phyloP scores from a whole-genome alignment of 30 jellyfish, hydroid and myxozoan species.

The Nemopilema nomurai region DNA sequence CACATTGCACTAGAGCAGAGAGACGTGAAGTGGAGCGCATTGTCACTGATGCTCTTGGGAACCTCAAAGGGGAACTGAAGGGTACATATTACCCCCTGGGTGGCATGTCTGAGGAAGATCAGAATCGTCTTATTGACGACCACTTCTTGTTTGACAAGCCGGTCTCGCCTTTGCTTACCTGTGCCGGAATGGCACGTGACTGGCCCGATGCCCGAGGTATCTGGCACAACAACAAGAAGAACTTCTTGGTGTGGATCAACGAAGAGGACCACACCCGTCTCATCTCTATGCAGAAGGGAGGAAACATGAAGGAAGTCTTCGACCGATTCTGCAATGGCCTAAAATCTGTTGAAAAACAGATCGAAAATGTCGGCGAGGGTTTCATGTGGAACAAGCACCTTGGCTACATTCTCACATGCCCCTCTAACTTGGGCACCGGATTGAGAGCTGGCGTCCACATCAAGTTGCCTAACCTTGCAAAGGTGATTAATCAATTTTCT shows the following conservation, averaged over 20 bases:
- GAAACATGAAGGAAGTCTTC: constrained; percentile 80
- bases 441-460: constrained; percentile 92
- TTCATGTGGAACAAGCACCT: constrained; percentile 91
- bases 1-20: constrained; percentile 90
- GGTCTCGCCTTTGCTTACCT: constrained; percentile 80
- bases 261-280: constrained; percentile 88
- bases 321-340: constrained; percentile 80
- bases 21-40: constrained; percentile 60
- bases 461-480: constrained; percentile 71
- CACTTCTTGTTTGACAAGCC: constrained; percentile 82
- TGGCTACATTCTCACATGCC: constrained; percentile 86
- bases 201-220: constrained; percentile 98
- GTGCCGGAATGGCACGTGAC: constrained; percentile 92
- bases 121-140: constrained; percentile 66
- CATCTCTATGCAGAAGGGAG: constrained; percentile 88
- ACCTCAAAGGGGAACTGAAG: constrained; percentile 53
- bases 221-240: constrained; percentile 76
- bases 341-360: constrained; percentile 52
- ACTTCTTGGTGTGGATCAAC: constrained; percentile 83
- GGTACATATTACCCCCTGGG: constrained; percentile 70
- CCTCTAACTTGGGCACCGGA: constrained; percentile 93
- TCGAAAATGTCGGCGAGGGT: constrained; percentile 61
- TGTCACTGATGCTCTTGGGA: constrained; percentile 14
- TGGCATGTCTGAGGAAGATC: constrained; percentile 73
- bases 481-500: constrained; percentile 19